Percentiles rank a stretch among this genome's conserved stretches.
phyloP scores from a whole-genome alignment of 2,113 vertebrate genomes.

The Danio rerio region GRCz12tu NC_133196.1:31892501-31893000 shows the following conservation, averaged over 20 bases:
- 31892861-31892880: slow-evolving; percentile 46
- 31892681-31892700: slow-evolving; percentile 46
- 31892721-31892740: slow-evolving; percentile 41
- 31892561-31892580: slow-evolving; percentile 11
- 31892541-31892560: not conserved
- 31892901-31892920: slow-evolving; percentile 66
- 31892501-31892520: slow-evolving; percentile 31
- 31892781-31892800: slow-evolving; percentile 71
- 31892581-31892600: not conserved
- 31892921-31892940: slow-evolving; percentile 80
- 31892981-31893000: slow-evolving; percentile 77
- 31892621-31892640: slow-evolving; percentile 23
- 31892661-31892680: slow-evolving; percentile 39
- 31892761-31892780: slow-evolving; percentile 58
- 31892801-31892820: slow-evolving; percentile 63
- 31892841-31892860: slow-evolving; percentile 72
- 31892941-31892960: slow-evolving; percentile 77
- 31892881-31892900: slow-evolving; percentile 47
- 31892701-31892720: slow-evolving; percentile 51
- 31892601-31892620: not conserved
- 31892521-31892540: no score
- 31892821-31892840: slow-evolving; percentile 70
- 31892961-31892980: slow-evolving; percentile 79
- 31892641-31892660: slow-evolving; percentile 45
- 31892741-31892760: slow-evolving; percentile 46